Conservation (phyloP, 2,113 vertebrate species). For the Scatophagus argus region DNA sequence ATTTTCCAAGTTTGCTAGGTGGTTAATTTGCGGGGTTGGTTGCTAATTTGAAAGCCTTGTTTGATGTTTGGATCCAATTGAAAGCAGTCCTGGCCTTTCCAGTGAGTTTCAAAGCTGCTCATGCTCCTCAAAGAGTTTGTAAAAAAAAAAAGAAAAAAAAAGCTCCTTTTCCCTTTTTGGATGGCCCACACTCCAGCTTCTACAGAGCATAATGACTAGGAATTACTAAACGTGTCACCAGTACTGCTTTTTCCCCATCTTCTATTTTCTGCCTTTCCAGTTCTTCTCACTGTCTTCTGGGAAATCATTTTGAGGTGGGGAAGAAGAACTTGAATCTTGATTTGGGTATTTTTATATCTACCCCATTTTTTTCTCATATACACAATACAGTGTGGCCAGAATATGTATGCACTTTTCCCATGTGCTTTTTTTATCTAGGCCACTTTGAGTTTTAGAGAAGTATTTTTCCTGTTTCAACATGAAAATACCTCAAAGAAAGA, state of each 20-base stretch:
- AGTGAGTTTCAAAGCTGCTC: constrained; percentile 63
- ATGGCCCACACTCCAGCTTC: constrained; percentile 71
- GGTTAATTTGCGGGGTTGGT: constrained; percentile 73
- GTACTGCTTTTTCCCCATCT: constrained; percentile 20
- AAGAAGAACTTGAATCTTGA: constrained; percentile 38
- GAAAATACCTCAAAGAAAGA: not conserved
- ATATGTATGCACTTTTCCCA: not conserved
- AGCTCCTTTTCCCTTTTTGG: constrained; percentile 45
- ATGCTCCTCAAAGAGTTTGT: constrained; percentile 67
- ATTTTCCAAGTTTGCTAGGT: constrained; percentile 68
- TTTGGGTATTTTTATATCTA: constrained; percentile 57
- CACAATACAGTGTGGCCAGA: constrained; percentile 9
- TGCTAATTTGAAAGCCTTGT: constrained; percentile 74
- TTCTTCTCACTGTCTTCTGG: constrained; percentile 62
- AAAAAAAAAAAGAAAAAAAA: too few species aligned
- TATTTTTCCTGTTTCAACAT: not conserved
- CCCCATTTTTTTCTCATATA: constrained; percentile 39
- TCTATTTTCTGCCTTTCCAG: constrained; percentile 65
- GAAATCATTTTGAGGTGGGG: constrained; percentile 67
- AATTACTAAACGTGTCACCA: constrained; percentile 63
- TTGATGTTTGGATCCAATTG: constrained; percentile 72
- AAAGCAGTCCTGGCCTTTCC: constrained; percentile 57
- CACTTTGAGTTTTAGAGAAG: not conserved
- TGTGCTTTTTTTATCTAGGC: not conserved
- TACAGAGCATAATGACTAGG: constrained; percentile 71